Conservation (phyloP, 37 sponge, comb jelly and placozoan species). For the Corticium candelabrum region DNA sequence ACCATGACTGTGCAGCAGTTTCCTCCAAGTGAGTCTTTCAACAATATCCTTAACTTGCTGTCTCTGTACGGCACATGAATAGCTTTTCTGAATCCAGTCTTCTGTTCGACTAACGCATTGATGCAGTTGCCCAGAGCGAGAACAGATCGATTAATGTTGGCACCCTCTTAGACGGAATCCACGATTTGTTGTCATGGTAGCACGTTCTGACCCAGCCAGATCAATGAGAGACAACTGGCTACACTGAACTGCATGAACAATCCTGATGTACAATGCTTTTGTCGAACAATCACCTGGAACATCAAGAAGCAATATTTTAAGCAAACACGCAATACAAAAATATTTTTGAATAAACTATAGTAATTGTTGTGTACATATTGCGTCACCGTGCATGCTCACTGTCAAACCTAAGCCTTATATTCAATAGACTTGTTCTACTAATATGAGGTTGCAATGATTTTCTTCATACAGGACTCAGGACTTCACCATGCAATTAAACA, state of each 20-base stretch:
- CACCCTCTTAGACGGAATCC: constrained; percentile 88
- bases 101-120: constrained; percentile 86
- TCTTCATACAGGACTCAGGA: no score
- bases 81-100: constrained; percentile 22
- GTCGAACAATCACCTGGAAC: constrained; percentile 64
- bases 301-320: not conserved
- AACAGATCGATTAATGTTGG: constrained; percentile 94
- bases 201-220: constrained; percentile 92
- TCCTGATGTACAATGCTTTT: constrained; percentile 68
- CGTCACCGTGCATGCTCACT: no score
- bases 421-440: no score
- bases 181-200: constrained; percentile 77
- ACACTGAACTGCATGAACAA: constrained; percentile 41
- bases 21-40: constrained; percentile 96
- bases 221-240: constrained; percentile 85
- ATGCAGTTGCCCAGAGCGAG: constrained; percentile 97
- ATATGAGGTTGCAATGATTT: no score
- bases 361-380: no score
- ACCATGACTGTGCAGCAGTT: constrained; percentile 95
- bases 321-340: not conserved
- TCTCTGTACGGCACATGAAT: constrained; percentile 81
- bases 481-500: no score
- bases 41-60: constrained; percentile 91
- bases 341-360: no score
- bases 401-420: no score